Evolutionary conservation across 2,888 invertebrate species (phyloP).

Genomic region (Tholera decimalis): DNA sequence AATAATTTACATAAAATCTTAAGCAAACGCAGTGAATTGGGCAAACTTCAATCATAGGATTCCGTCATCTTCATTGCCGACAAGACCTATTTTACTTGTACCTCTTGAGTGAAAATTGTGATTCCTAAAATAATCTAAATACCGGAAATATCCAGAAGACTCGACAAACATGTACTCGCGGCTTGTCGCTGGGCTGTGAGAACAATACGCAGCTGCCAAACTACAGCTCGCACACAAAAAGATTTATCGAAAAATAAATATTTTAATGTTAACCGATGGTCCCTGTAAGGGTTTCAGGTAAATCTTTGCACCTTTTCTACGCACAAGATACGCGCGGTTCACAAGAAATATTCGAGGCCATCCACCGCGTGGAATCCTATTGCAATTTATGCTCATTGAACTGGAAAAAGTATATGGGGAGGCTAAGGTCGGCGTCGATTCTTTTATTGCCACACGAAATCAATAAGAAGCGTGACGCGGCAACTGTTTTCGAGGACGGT

Average conservation of each 20-base stretch:
- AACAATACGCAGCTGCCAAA: conserved; percentile 42
- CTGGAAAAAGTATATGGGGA: conserved; percentile 89
- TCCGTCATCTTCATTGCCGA: conserved; percentile 67
- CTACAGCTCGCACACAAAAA: conserved; percentile 46
- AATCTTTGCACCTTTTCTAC: conserved; percentile 85
- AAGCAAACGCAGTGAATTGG: conserved; percentile 82
- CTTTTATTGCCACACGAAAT: conserved; percentile 88
- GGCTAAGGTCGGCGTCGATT: conserved; percentile 85
- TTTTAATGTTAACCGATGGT: conserved; percentile 83
- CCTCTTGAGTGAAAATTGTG: conserved; percentile 35
- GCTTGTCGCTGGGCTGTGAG: conserved; percentile 31
- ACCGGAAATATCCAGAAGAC: conserved; percentile 16
- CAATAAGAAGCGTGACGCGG: conserved; percentile 86
- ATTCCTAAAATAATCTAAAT: conserved; percentile 38
- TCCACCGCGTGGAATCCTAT: conserved; percentile 88
- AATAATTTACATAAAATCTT: conserved; percentile 85
- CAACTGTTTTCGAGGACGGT: conserved; percentile 73
- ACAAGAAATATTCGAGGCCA: conserved; percentile 84
- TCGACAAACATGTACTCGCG: conserved; percentile 30
- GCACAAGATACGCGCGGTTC: conserved; percentile 76
- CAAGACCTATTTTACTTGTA: conserved; percentile 43
- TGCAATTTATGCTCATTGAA: conserved; percentile 90
- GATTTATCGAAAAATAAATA: conserved; percentile 66
- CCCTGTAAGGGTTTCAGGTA: conserved; percentile 79
- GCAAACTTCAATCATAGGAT: conserved; percentile 82